Evolutionary conservation across 2,888 invertebrate species (phyloP).

Genomic region (Alloplasta piceator): DNA sequence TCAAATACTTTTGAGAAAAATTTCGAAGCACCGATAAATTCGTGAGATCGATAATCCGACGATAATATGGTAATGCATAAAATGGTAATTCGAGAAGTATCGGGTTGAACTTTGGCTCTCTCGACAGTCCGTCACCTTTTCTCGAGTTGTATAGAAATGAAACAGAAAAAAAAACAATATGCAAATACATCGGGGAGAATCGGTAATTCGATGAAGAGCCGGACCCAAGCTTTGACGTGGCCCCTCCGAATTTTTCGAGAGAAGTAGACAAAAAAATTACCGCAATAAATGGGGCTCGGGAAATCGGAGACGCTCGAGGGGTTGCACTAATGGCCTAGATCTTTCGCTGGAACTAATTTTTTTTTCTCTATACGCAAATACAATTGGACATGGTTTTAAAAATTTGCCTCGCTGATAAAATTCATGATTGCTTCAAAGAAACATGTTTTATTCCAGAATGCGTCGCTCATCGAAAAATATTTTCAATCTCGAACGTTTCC

Average conservation of each 20-base stretch:
- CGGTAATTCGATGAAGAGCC: conserved; percentile 63
- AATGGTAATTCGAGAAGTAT: conserved; percentile 39
- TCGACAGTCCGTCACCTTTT: neutral
- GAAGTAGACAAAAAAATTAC: conserved; percentile 64
- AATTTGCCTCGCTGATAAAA: conserved; percentile 61
- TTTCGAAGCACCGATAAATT: neutral
- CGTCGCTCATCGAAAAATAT: too few species aligned
- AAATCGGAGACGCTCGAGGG: conserved; percentile 76
- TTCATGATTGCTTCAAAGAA: conserved; percentile 71
- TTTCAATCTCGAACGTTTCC: too few species aligned
- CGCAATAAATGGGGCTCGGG: conserved; percentile 75
- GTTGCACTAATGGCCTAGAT: conserved; percentile 6
- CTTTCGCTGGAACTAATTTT: conserved; percentile 19
- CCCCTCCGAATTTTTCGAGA: conserved; percentile 40
- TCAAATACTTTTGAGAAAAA: too few species aligned
- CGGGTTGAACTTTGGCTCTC: neutral
- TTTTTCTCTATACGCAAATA: conserved; percentile 80
- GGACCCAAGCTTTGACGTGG: conserved; percentile 2
- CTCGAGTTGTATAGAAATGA: neutral
- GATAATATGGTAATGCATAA: neutral
- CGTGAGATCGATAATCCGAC: neutral
- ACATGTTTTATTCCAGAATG: too few species aligned
- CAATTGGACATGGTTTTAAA: conserved; percentile 82
- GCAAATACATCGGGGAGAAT: conserved; percentile 50
- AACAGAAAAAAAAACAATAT: conserved; percentile 15